Conservation (phyloP, 2,797 vertebrate species). For the Limosa lapponica region DNA sequence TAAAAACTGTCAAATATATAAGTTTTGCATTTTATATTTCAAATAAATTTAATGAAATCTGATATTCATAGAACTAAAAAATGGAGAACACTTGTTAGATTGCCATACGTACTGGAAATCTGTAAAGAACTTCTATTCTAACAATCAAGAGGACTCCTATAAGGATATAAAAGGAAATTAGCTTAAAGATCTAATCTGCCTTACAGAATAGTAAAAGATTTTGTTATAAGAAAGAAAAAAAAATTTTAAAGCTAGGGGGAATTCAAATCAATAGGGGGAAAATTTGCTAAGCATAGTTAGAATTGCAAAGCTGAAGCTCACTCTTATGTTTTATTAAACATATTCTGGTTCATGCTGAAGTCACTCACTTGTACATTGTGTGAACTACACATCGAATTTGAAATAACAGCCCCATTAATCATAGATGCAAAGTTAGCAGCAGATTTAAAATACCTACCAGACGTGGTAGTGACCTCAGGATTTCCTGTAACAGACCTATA, state of each 20-base stretch:
- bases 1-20: background rate
- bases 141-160: background rate
- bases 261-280: background rate
- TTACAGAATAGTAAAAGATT: background rate
- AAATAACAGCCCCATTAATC: conserved; percentile 11
- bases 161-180: conserved; percentile 27
- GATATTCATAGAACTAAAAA: background rate
- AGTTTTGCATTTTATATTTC: background rate
- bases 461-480: background rate
- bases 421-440: background rate
- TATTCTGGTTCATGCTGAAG: background rate
- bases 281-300: background rate
- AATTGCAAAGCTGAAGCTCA: background rate
- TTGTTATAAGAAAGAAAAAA: background rate
- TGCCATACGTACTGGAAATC: background rate
- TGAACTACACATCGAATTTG: background rate
- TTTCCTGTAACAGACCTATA: background rate
- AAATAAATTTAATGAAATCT: background rate
- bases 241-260: background rate
- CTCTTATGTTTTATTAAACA: conserved; percentile 31
- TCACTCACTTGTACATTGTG: background rate
- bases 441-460: background rate
- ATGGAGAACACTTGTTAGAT: background rate
- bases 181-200: background rate
- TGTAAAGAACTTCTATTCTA: background rate